A percentile compares a stretch with the other conserved stretches of the same genome.
phyloP scores from a whole-genome alignment of 1,140 invertebrate species.

The Pogonomyrmex californicus region DNA sequence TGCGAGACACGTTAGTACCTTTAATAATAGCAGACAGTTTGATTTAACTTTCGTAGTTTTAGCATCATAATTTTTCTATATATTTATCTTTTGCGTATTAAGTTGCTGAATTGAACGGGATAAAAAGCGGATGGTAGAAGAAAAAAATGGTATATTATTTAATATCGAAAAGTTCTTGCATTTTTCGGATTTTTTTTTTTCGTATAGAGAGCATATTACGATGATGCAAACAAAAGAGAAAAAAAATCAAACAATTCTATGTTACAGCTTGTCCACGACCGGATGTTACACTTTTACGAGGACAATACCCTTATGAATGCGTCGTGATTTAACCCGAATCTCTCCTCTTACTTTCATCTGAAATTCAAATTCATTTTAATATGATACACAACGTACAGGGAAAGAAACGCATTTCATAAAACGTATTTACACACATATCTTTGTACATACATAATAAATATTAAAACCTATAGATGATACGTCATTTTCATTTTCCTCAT shows the following conservation, averaged over 20 bases:
- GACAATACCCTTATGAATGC: conserved; percentile 90
- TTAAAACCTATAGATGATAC: conserved; percentile 38
- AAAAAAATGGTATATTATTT: conserved; percentile 35
- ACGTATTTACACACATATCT: conserved; percentile 74
- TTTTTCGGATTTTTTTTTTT: conserved; percentile 12
- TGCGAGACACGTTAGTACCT: conserved; percentile 89
- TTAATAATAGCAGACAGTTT: neutral
- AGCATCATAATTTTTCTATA: neutral
- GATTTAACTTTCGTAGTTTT: neutral
- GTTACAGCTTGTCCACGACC: conserved; percentile 88
- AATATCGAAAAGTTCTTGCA: conserved; percentile 18
- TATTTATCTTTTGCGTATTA: neutral
- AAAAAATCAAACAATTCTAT: conserved; percentile 66
- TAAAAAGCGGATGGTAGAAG: neutral
- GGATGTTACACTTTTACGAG: conserved; percentile 82
- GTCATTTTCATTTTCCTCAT: neutral
- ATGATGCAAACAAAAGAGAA: conserved; percentile 37
- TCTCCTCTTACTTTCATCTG: conserved; percentile 54
- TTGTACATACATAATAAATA: conserved; percentile 80
- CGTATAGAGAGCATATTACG: neutral
- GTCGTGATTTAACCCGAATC: conserved; percentile 88
- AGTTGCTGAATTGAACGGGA: neutral
- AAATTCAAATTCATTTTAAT: conserved; percentile 62
- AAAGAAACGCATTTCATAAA: conserved; percentile 59
- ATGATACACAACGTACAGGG: conserved; percentile 69